Conservation (phyloP, 2,888 invertebrate species). For the Luffia ferchaultella region DNA sequence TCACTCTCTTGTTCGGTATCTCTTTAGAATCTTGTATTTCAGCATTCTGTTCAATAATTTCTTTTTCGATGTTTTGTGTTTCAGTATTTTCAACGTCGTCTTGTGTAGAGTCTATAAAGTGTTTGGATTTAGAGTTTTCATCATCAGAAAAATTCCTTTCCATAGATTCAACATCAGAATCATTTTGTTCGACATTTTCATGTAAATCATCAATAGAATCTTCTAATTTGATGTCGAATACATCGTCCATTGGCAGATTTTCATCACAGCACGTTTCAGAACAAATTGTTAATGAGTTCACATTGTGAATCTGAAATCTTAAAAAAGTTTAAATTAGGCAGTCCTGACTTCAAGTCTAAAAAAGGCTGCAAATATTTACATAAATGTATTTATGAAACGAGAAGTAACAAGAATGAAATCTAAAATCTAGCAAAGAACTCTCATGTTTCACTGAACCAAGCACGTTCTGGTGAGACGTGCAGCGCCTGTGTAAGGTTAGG, state of each 20-base stretch:
- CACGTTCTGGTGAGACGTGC: too few relatives aligned
- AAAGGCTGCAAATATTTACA: background rate
- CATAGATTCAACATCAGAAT: background rate
- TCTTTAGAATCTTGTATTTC: slow-evolving; percentile 3
- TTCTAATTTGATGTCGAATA: too few relatives aligned
- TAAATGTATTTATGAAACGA: background rate
- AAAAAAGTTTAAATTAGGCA: background rate
- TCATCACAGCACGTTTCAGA: background rate
- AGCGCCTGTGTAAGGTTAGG: too few relatives aligned
- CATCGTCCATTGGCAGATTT: too few relatives aligned
- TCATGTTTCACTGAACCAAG: too few relatives aligned
- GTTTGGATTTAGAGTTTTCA: background rate
- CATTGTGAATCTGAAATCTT: background rate
- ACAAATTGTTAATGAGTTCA: background rate
- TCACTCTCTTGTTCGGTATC: slow-evolving; percentile 16
- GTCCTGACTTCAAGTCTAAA: background rate
- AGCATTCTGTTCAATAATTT: background rate
- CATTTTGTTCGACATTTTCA: slow-evolving; percentile 11
- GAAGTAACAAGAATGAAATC: background rate
- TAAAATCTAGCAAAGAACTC: too few relatives aligned
- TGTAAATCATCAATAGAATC: slow-evolving; percentile 7
- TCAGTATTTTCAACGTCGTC: background rate
- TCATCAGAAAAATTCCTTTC: background rate
- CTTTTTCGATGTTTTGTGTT: background rate
- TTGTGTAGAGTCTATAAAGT: background rate